Conservation (phyloP, 1,140 invertebrate genomes). For the Coelopa frigida region DNA sequence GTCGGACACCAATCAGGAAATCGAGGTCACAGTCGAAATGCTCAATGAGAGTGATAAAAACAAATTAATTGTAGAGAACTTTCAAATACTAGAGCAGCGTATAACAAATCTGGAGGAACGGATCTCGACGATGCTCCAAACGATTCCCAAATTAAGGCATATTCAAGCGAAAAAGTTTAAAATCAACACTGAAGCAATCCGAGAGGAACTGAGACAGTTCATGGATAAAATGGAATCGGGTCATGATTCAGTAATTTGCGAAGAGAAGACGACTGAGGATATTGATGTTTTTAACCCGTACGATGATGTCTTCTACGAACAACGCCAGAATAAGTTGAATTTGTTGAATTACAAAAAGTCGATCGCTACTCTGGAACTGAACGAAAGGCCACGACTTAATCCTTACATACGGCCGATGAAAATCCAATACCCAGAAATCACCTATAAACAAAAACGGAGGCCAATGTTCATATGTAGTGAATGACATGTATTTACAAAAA, state of each 20-base stretch:
- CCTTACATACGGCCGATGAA: slow-evolving; percentile 5
- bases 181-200: slow-evolving; percentile 10
- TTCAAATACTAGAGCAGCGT: slow-evolving; percentile 13
- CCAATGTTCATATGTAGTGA: slow-evolving; percentile 2
- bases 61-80: slow-evolving; percentile 11
- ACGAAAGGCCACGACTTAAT: slow-evolving; percentile 1
- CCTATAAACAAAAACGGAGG: slow-evolving; percentile 5
- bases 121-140: slow-evolving; percentile 5
- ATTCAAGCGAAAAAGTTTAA: slow-evolving; percentile 10
- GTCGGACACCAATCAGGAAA: slow-evolving; percentile 5
- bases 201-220: slow-evolving; percentile 4
- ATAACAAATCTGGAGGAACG: slow-evolving; percentile 9
- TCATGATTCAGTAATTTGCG: background rate
- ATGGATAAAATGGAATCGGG: background rate
- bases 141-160: slow-evolving; percentile 9
- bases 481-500: background rate
- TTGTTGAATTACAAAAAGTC: slow-evolving; percentile 13
- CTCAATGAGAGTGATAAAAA: slow-evolving; percentile 9
- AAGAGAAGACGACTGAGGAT: background rate
- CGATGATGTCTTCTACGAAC: slow-evolving; percentile 7
- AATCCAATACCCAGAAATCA: background rate
- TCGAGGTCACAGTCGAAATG: slow-evolving; percentile 8
- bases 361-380: slow-evolving; percentile 4
- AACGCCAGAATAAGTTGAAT: slow-evolving; percentile 10
- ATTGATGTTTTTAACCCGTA: background rate